Conservation (phyloP, 2,113 vertebrate species). For the Toxostoma redivivum region DNA sequence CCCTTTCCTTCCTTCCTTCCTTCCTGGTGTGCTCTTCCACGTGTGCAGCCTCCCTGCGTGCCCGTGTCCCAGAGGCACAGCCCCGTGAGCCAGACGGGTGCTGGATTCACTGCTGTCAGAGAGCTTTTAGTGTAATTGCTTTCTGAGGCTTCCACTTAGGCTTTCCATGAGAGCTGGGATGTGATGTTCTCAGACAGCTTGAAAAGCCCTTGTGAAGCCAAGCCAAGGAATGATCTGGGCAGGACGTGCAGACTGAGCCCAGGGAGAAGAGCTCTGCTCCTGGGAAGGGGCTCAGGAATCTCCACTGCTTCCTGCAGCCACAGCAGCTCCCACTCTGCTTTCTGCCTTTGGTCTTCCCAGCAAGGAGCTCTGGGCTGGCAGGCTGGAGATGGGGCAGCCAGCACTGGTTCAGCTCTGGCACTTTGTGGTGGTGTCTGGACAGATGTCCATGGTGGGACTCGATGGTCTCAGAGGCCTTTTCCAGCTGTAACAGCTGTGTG, state of each 20-base stretch:
- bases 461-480: no score
- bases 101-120: background rate
- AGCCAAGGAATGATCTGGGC: background rate
- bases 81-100: background rate
- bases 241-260: background rate
- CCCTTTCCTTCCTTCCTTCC: background rate
- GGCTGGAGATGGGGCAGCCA: background rate
- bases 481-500: rapidly evolving
- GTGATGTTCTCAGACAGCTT: background rate
- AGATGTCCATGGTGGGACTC: background rate
- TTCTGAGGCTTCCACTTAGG: background rate
- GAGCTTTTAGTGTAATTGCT: background rate
- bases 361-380: background rate
- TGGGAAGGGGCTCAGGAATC: background rate
- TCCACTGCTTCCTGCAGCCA: rapidly evolving
- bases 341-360: background rate
- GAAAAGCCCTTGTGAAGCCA: background rate
- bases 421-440: background rate
- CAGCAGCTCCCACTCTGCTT: background rate
- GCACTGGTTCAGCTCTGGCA: background rate
- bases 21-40: background rate
- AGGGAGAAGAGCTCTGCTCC: background rate
- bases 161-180: background rate
- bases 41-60: background rate
- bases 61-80: background rate